Conservation (phyloP, 2,113 vertebrate species). For the Hippocampus comes region DNA sequence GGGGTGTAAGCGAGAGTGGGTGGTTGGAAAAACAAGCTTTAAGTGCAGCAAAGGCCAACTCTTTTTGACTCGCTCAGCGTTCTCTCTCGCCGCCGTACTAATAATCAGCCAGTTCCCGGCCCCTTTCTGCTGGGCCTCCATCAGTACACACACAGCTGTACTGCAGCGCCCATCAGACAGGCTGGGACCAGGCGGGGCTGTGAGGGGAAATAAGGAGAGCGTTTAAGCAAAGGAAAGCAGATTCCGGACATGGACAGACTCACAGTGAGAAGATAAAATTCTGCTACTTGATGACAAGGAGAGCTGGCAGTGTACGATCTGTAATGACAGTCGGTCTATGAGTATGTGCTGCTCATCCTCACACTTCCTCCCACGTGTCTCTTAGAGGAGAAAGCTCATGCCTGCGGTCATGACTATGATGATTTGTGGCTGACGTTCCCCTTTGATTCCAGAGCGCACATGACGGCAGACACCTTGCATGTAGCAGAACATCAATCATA, state of each 20-base stretch:
- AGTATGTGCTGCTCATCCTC: conserved; percentile 28
- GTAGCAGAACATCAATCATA: conserved; percentile 19
- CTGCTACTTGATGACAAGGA: conserved; percentile 30
- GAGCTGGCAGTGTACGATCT: conserved; percentile 20
- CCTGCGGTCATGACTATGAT: conserved; percentile 59
- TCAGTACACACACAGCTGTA: conserved; percentile 45
- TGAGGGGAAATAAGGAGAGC: conserved; percentile 1
- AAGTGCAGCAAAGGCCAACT: conserved; percentile 51
- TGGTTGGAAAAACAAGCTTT: conserved; percentile 62
- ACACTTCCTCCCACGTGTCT: conserved; percentile 28
- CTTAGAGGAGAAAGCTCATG: conserved; percentile 47
- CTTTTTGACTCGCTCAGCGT: conserved; percentile 28
- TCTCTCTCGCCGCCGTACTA: conserved; percentile 41
- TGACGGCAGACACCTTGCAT: conserved; percentile 26
- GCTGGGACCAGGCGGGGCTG: conserved; percentile 13
- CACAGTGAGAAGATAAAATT: conserved; percentile 10
- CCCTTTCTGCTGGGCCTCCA: conserved; percentile 53
- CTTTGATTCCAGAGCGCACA: conserved; percentile 22
- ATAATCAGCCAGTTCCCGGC: conserved; percentile 53
- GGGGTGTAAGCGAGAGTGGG: conserved; percentile 42
- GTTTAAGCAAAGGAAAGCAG: neutral
- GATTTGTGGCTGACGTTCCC: conserved; percentile 40
- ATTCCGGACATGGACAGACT: conserved; percentile 5
- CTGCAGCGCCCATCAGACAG: conserved; percentile 23
- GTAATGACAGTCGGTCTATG: conserved; percentile 30